phyloP scores from a whole-genome alignment of 2,113 vertebrate genomes.

The Dromaius novaehollandiae region DNA sequence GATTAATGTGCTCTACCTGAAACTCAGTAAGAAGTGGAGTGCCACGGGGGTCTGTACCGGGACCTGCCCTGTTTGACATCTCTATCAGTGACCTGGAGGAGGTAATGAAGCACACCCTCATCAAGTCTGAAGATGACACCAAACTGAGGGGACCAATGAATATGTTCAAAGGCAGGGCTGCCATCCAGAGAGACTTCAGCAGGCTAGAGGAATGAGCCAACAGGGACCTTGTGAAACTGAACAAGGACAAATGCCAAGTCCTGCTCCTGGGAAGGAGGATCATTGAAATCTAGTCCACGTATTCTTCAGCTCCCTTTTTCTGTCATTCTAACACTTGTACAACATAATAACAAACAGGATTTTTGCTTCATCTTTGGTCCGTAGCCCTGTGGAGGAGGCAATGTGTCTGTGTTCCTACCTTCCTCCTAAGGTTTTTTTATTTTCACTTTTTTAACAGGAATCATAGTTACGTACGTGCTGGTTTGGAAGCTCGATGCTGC shows the following conservation, averaged over 20 bases:
- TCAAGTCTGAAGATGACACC: background rate
- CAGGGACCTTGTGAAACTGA: background rate
- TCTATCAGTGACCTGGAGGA: background rate
- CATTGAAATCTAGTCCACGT: background rate
- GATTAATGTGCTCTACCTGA: background rate
- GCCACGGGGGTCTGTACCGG: background rate
- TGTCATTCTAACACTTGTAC: background rate
- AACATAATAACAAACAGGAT: fast-evolving
- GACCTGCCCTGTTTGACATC: background rate
- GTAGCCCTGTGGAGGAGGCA: background rate
- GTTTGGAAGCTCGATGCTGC: background rate
- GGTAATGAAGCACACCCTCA: background rate
- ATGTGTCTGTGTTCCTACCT: background rate
- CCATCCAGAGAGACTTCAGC: background rate
- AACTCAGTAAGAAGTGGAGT: background rate
- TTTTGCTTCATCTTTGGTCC: background rate
- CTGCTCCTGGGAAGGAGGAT: background rate
- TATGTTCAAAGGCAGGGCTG: background rate
- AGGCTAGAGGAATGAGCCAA: background rate
- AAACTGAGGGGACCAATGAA: background rate
- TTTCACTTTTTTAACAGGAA: background rate
- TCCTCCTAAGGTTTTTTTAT: background rate
- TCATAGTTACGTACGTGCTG: background rate
- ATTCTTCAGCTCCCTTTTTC: background rate
- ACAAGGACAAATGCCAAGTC: background rate